phyloP scores from a whole-genome alignment of 2,888 invertebrate genomes.

The Coelinius sp. region DNA sequence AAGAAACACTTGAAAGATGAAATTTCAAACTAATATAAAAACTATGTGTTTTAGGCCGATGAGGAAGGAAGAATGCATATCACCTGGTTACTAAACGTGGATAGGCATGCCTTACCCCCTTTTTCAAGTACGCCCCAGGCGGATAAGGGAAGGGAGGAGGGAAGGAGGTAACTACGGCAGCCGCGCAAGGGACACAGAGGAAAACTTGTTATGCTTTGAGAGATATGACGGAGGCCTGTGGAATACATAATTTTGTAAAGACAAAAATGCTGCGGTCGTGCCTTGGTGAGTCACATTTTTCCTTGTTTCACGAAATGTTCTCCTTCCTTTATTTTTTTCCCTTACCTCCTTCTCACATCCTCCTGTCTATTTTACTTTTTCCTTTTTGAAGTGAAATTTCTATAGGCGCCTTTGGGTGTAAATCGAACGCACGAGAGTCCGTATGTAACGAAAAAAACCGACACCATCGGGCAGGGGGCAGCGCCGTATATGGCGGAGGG shows the following conservation, averaged over 20 bases:
- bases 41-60: conserved; percentile 38
- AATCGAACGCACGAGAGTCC: no score
- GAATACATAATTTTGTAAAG: conserved; percentile 72
- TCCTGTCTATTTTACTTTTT: conserved; percentile 13
- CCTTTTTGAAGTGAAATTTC: no score
- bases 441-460: no score
- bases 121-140: conserved; percentile 24
- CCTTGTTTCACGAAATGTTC: conserved; percentile 68
- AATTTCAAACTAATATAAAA: conserved; percentile 35
- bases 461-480: no score
- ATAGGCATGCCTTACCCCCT: conserved; percentile 31
- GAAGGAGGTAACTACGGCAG: conserved; percentile 7
- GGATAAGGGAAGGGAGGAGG: not conserved
- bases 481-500: no score
- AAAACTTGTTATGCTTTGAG: conserved; percentile 71
- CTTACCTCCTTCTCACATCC: conserved; percentile 21
- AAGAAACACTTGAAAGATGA: not conserved
- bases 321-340: conserved; percentile 21
- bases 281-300: conserved; percentile 63
- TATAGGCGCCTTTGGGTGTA: no score
- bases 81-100: conserved; percentile 5
- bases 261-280: conserved; percentile 67
- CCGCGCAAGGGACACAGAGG: conserved; percentile 40
- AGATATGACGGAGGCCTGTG: conserved; percentile 69
- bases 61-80: conserved; percentile 3